phyloP scores from a whole-genome alignment of 2,797 vertebrate genomes.

The Salmo trutta region DNA sequence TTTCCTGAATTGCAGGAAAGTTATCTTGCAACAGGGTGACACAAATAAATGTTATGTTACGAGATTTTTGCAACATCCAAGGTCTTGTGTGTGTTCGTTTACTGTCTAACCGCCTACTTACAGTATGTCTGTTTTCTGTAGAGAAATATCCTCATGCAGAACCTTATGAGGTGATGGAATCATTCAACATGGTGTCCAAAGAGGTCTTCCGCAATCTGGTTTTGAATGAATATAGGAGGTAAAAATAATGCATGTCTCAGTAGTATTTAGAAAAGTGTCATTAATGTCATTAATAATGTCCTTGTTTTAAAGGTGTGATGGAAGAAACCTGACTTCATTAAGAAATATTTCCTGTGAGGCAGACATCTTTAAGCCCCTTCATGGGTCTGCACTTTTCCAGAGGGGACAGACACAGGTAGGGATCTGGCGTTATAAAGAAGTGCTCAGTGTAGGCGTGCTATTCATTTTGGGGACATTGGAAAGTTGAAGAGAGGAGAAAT shows the following conservation, averaged over 20 bases:
- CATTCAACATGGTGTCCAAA: constrained; percentile 87
- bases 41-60: not conserved
- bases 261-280: not conserved
- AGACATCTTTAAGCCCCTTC: constrained; percentile 90
- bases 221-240: constrained; percentile 92
- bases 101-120: constrained; percentile 6
- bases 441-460: not conserved
- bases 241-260: constrained; percentile 28
- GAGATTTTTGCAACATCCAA: not conserved
- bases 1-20: too few species aligned
- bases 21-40: too few species aligned
- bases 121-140: constrained; percentile 49
- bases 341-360: constrained; percentile 91
- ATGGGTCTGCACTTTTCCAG: constrained; percentile 96
- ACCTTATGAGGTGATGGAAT: constrained; percentile 87
- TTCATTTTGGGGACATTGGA: not conserved
- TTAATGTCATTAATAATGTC: constrained; percentile 1
- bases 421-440: not conserved
- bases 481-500: not conserved
- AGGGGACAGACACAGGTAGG: constrained; percentile 96
- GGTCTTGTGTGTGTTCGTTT: not conserved
- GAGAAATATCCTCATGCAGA: constrained; percentile 89
- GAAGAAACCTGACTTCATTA: constrained; percentile 87
- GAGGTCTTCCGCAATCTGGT: constrained; percentile 90
- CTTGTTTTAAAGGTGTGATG: constrained; percentile 85